Conservation (phyloP, 2,797 vertebrate genomes). For the Balearica regulorum region DNA sequence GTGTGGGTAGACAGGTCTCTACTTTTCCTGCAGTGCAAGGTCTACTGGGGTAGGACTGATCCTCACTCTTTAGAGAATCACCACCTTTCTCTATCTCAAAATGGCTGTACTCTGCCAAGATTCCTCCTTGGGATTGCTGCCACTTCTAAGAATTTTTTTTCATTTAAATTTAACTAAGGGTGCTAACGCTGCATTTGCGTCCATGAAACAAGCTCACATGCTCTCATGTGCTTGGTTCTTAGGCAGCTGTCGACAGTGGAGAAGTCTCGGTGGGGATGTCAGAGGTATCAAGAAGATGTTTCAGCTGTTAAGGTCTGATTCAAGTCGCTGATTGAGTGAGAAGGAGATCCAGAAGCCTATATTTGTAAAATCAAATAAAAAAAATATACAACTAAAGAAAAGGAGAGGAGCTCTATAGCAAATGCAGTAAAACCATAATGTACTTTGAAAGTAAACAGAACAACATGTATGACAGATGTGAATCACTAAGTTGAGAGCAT, state of each 20-base stretch:
- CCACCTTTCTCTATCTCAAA: not conserved
- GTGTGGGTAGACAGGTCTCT: not conserved
- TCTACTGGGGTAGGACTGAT: not conserved
- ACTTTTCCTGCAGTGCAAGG: not conserved
- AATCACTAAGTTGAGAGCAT: not conserved
- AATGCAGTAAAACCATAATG: not conserved
- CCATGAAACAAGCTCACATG: not conserved
- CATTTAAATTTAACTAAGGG: not conserved
- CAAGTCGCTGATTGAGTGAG: not conserved
- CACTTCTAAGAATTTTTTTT: not conserved
- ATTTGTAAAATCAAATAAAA: not conserved
- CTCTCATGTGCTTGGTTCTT: not conserved
- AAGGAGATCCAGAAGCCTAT: not conserved
- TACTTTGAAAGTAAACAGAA: not conserved
- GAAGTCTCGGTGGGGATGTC: not conserved
- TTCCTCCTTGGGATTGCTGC: not conserved
- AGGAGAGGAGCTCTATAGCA: not conserved
- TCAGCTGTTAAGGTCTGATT: not conserved
- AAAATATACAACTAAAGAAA: not conserved
- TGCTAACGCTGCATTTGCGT: not conserved
- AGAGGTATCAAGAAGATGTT: not conserved
- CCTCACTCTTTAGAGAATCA: not conserved
- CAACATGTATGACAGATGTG: not conserved
- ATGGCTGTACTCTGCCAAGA: not conserved
- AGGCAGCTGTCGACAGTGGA: not conserved